These are phyloP conservation scores for Amphiura filiformis DNA, from an alignment of 35 echinoderm and acorn worm species.

Conservation along the genomic window DNA sequence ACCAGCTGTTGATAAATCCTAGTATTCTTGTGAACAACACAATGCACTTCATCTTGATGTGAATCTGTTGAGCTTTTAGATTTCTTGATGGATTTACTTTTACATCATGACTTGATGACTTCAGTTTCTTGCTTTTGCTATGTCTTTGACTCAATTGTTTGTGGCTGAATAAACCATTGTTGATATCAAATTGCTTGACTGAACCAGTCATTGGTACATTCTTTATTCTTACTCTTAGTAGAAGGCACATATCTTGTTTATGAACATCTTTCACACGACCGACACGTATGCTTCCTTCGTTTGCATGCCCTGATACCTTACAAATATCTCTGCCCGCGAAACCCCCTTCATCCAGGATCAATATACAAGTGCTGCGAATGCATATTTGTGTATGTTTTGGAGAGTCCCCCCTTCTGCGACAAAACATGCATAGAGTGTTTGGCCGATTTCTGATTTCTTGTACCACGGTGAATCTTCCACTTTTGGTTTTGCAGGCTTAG, in stretches of 20 bases:
- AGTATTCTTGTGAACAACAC: no score
- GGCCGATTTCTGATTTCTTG: not conserved
- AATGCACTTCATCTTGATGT: no score
- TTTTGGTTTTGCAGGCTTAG: not conserved
- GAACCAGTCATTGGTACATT: no score
- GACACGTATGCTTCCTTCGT: not conserved
- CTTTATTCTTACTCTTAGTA: no score
- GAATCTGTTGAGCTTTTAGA: no score
- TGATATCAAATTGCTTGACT: no score
- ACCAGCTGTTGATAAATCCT: no score
- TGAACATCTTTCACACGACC: not conserved
- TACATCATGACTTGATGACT: no score
- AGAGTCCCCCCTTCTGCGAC: not conserved
- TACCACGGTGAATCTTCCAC: not conserved
- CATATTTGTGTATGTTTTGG: not conserved
- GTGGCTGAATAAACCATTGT: no score
- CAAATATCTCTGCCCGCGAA: not conserved
- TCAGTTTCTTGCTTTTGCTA: no score
- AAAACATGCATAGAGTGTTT: not conserved
- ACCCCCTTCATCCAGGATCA: not conserved
- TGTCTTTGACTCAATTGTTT: no score
- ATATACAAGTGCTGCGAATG: not conserved
- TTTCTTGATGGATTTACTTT: no score
- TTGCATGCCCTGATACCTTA: not conserved
- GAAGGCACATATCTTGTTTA: not conserved